Evolutionary conservation across 2,888 invertebrate species (phyloP).

Genomic region (Hyposoter dolosus): DNA sequence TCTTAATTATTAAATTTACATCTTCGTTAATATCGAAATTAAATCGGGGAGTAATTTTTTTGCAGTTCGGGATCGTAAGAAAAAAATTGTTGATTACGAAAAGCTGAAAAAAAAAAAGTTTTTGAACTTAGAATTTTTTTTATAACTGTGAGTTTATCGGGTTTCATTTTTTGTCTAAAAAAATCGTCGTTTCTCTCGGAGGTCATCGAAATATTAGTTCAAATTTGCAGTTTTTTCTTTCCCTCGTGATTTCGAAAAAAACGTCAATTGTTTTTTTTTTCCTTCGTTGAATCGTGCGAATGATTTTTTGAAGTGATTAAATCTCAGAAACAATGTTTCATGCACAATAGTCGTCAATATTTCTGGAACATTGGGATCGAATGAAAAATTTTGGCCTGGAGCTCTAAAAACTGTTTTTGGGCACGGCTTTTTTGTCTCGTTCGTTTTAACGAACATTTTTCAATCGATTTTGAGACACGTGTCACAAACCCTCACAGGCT

Average conservation of each 20-base stretch:
- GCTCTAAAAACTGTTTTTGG: neutral
- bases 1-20: slow-evolving; percentile 7
- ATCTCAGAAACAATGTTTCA: neutral
- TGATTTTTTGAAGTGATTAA: neutral
- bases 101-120: neutral
- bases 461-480: slow-evolving; percentile 86
- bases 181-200: neutral
- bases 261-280: neutral
- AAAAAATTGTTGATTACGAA: neutral
- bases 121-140: neutral
- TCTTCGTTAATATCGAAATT: slow-evolving; percentile 30
- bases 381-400: neutral
- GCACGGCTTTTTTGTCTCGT: neutral
- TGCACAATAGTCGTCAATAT: neutral
- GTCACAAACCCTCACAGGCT: slow-evolving; percentile 91
- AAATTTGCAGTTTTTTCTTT: neutral
- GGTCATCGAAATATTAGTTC: neutral
- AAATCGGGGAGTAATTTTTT: neutral
- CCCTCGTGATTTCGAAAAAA: neutral
- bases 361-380: neutral
- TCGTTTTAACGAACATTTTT: neutral
- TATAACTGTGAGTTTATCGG: neutral
- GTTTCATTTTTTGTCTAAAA: neutral
- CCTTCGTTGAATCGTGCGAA: neutral
- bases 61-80: neutral